These are phyloP conservation scores for Chironomus riparius DNA, from an alignment of 2,888 invertebrate species.

Conservation along the genomic window DNA sequence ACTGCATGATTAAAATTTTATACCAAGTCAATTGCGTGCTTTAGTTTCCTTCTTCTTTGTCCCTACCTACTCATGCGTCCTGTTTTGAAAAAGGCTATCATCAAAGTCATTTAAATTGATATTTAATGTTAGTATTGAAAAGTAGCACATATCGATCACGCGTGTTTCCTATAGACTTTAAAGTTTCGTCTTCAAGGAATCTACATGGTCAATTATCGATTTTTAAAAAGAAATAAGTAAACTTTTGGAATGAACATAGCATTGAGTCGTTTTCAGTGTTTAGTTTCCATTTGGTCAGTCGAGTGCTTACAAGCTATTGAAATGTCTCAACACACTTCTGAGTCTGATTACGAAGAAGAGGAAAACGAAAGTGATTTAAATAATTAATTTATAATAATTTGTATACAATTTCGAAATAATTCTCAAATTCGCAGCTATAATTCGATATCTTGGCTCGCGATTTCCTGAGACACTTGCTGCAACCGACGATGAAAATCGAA, in stretches of 20 bases:
- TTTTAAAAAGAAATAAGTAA: not conserved
- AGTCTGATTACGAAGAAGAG: not conserved
- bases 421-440: constrained; percentile 35
- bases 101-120: too few relatives aligned
- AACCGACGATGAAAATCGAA: constrained; percentile 68
- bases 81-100: too few relatives aligned
- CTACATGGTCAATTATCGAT: too few relatives aligned
- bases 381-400: not conserved
- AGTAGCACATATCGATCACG: not conserved
- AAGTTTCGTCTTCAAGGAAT: too few relatives aligned
- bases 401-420: not conserved
- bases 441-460: constrained; percentile 57
- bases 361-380: constrained; percentile 21
- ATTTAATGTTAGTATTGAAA: not conserved
- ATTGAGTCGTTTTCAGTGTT: not conserved
- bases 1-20: not conserved
- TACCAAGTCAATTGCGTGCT: too few relatives aligned
- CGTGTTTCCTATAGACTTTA: too few relatives aligned
- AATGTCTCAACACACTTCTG: not conserved
- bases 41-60: too few relatives aligned
- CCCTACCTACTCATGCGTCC: too few relatives aligned
- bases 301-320: constrained; percentile 14
- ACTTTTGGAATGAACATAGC: not conserved
- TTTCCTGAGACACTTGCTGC: constrained; percentile 82
- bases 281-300: constrained; percentile 19